These are phyloP conservation scores for Tautogolabrus adspersus DNA, from an alignment of 2,113 vertebrate species.

Conservation along the genomic window DNA sequence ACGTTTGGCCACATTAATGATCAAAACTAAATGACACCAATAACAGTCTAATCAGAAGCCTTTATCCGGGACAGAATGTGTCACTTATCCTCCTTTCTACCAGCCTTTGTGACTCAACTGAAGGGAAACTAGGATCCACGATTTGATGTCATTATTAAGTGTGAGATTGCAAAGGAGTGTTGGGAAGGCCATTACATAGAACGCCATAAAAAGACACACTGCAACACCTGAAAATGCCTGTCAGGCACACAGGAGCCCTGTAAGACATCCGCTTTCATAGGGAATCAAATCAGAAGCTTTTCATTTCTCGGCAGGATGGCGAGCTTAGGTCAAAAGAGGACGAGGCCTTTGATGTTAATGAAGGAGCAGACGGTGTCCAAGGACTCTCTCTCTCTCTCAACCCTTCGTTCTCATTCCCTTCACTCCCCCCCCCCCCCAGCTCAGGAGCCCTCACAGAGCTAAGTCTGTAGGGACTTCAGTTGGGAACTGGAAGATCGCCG, in stretches of 20 bases:
- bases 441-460: constrained; percentile 1
- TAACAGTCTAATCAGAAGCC: neutral
- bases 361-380: neutral
- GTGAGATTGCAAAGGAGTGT: too few relatives aligned
- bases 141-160: too few relatives aligned
- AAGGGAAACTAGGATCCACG: too few relatives aligned
- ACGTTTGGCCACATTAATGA: too few relatives aligned
- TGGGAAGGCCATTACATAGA: too few relatives aligned
- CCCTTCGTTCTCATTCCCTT: constrained; percentile 4
- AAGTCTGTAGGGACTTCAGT: too few relatives aligned
- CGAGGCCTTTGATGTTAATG: constrained; percentile 14
- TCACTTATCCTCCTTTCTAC: too few relatives aligned
- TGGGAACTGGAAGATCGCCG: too few relatives aligned
- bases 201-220: too few relatives aligned
- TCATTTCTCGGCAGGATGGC: neutral
- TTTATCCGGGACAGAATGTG: too few relatives aligned
- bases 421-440: neutral
- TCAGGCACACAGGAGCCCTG: neutral
- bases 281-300: constrained; percentile 1
- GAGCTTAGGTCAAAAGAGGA: neutral
- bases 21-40: neutral
- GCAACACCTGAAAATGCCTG: neutral
- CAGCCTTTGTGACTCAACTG: too few relatives aligned
- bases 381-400: neutral
- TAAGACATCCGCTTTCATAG: constrained; percentile 10